Base-by-base conservation (phyloP, 2,888 invertebrate species). In the Biston stratarius region DNA sequence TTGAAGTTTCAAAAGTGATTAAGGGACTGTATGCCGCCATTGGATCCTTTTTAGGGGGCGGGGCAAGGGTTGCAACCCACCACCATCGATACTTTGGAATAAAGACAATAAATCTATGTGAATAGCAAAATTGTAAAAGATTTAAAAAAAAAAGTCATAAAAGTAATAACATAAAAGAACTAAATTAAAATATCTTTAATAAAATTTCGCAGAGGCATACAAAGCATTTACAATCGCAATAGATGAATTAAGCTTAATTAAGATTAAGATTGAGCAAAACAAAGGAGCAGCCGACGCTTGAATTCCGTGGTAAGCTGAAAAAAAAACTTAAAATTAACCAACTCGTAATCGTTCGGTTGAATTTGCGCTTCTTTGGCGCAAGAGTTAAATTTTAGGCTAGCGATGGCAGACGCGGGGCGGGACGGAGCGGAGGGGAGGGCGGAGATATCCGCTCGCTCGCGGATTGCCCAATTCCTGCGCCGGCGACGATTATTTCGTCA, bases 401-500 rank as follows among this genome's bases (percentile, higher is more conserved):
- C 78, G 71, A 70, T 49, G 70, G 67, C 61, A 63, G 73, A 48
- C 74, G 74, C 74, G 74, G 74, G 15, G 76, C 55, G 76, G 76
- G 70, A 80, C 58, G 81, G 72, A 81, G 72, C 81, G 72, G 72
- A 76, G 36, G 34, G 47, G 81, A 71, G 81, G 73, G 81, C 71
- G 72, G 77, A 78, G 79, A 81, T 81, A 83, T 83, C 87, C 87
- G 89, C 80, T 85, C 82, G 83, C 84, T 86, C 77, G 88, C 85
- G 82, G 84, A 89, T 92, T 92, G 89, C 91, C 89, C 89, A 92
- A 92, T 90, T 89, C 89, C 85, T 84, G 81, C 81, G 79, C 83
- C 86, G 77, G 80, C 86, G 78, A 78, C 83, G 82, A 84, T 85
- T 83, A 85, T 89, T 89, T 88, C 91, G 83, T 90, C 88, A 92